A percentile compares a stretch with the other conserved stretches of the same genome.
Conservation (phyloP, 2,888 invertebrate genomes). For the Cotesia congregata region DNA sequence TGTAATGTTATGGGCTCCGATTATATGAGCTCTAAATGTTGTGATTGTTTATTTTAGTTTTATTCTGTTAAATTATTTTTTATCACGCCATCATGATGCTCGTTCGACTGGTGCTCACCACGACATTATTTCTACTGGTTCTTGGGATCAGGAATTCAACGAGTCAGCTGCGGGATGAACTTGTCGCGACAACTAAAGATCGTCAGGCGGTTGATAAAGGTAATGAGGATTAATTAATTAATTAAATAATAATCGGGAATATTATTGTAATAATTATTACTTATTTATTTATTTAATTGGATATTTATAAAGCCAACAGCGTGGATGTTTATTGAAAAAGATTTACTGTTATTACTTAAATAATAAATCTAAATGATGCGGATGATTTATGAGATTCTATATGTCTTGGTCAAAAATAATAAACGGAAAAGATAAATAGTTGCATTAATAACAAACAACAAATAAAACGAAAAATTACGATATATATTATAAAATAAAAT, state of each 20-base stretch:
- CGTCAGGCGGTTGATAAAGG: conserved; percentile 56
- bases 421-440: conserved; percentile 7
- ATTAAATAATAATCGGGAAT: neutral
- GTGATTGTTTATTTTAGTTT: conserved; percentile 25
- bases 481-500: neutral
- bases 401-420: neutral
- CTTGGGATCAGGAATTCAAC: conserved; percentile 48
- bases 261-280: neutral
- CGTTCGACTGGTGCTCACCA: conserved; percentile 52
- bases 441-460: neutral
- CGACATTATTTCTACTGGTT: conserved; percentile 52
- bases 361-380: neutral
- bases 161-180: conserved; percentile 53
- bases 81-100: conserved; percentile 51
- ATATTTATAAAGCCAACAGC: neutral
- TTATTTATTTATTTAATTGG: neutral
- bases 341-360: neutral
- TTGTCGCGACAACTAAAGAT: conserved; percentile 45
- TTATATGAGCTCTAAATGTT: conserved; percentile 15
- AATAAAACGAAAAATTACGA: neutral
- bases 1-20: conserved; percentile 11
- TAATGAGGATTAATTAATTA: conserved; percentile 35
- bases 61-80: conserved; percentile 14
- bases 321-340: neutral
- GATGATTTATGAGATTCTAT: conserved; percentile 12